phyloP scores from a whole-genome alignment of 2,113 vertebrate species.

The Salminus brasiliensis region DNA sequence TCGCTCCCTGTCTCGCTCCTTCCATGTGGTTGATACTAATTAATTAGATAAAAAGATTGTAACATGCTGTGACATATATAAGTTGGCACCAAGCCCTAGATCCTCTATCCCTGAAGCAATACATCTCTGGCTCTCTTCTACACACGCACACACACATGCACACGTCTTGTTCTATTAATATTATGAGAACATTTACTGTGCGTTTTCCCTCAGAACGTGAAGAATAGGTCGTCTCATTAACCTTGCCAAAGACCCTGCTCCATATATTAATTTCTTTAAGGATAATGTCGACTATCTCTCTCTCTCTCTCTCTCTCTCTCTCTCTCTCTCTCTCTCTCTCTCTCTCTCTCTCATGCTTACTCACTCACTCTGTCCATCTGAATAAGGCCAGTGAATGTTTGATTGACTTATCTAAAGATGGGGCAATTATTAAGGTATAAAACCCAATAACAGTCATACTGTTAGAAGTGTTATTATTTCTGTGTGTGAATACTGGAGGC shows the following conservation, averaged over 20 bases:
- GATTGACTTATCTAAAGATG: neutral
- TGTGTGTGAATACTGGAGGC: no score
- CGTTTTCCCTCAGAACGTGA: constrained; percentile 27
- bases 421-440: no score
- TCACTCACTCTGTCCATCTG: neutral
- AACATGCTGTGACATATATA: constrained; percentile 49
- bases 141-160: constrained; percentile 15
- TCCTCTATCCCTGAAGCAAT: constrained; percentile 38
- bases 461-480: no score
- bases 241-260: constrained; percentile 32
- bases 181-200: constrained; percentile 14
- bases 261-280: constrained; percentile 34
- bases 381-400: neutral
- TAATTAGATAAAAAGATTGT: constrained; percentile 47
- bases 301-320: neutral
- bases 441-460: no score
- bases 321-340: neutral
- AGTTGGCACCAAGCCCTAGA: constrained; percentile 31
- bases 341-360: neutral
- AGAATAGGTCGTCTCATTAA: constrained; percentile 34
- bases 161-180: constrained; percentile 31
- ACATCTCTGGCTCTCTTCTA: neutral
- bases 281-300: neutral
- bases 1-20: constrained; percentile 24
- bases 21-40: constrained; percentile 39